Evolutionary conservation across 1,140 invertebrate species (phyloP), one percentile per base, ranked within the genome.

Genomic region (Gryllus bimaculatus): DNA sequence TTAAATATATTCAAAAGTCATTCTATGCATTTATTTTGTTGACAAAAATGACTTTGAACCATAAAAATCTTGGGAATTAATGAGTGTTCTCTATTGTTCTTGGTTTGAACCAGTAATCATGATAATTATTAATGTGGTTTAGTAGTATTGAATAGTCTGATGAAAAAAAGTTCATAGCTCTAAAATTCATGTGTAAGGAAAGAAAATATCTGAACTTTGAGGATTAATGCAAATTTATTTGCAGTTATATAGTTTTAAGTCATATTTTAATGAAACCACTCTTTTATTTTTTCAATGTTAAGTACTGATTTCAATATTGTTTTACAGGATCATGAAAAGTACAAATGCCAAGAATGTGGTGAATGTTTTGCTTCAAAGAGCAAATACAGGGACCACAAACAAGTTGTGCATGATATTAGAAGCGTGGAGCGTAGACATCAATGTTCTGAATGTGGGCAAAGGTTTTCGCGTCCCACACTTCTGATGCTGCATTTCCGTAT

Each of bases 311-410:
- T 39, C 26, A 39, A 39, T 76, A 15, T 6, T 75, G 26, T 15
- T 13, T 80, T 80, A n/a, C 77, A 80, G 80, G 74, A 48, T 47
- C 80, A 80, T 78, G 80, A 78, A 73, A 80, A 80, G 49, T 80
- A 80, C 75, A 39, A 76, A 66, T 80, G 80, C 74, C 15, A 75
- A 13, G 76, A 73, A 10, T 80, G 80, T 66, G 48, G 48, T 26
- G 26, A 76, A 76, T 48, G 80, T 21, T 80, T 80, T 78, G 74
- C 80, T 75, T 74, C 80, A 18, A 78, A 66, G 26, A 26, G 10
- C 2, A 80, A 78, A 26, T 75, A 76, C 7, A 8, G 47, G 47
- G 74, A 78, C 6, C 80, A 80, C 49, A 47, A 20, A 39, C 54
- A 75, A 20, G 21, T 20, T 6, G 77, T 73, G 48, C 80, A 80